A percentile compares a stretch with the other conserved stretches of the same genome.
phyloP scores from a whole-genome alignment of 64 coral and sea anemone species.

The Stichodactyla helianthus region DNA sequence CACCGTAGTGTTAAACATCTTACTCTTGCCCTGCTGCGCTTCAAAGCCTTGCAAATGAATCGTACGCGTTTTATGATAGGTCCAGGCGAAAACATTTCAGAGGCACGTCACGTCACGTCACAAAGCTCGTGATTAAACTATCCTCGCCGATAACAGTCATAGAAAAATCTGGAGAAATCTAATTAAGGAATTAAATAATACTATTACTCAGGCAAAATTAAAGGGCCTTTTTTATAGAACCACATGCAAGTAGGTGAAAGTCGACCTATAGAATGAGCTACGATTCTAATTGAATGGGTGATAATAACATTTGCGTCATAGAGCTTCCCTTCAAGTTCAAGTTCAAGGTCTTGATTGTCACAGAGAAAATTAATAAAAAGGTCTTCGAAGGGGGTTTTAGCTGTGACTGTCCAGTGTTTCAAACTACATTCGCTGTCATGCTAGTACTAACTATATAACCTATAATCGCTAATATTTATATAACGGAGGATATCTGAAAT shows the following conservation, averaged over 20 bases:
- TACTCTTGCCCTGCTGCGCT: background rate
- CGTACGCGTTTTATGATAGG: background rate
- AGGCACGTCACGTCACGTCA: background rate
- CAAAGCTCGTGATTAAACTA: background rate
- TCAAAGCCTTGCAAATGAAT: background rate
- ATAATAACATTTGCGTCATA: background rate
- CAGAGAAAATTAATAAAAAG: background rate
- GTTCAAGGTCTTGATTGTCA: background rate
- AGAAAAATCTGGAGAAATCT: background rate
- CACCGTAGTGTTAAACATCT: background rate
- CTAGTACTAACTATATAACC: too few species aligned
- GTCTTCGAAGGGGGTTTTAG: background rate
- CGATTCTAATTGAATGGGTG: background rate
- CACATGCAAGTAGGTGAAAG: background rate
- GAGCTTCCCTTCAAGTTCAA: slow-evolving; percentile 1
- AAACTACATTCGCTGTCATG: too few species aligned
- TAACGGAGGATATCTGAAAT: too few species aligned
- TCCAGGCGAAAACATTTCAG: background rate
- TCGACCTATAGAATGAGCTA: background rate
- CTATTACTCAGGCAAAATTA: background rate
- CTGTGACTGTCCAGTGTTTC: background rate
- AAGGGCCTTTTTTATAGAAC: background rate
- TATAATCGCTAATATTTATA: too few species aligned
- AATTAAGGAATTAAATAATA: background rate
- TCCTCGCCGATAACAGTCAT: background rate